Evolutionary conservation across 1,140 invertebrate genomes (phyloP).

Genomic region (Ips nitidus): DNA sequence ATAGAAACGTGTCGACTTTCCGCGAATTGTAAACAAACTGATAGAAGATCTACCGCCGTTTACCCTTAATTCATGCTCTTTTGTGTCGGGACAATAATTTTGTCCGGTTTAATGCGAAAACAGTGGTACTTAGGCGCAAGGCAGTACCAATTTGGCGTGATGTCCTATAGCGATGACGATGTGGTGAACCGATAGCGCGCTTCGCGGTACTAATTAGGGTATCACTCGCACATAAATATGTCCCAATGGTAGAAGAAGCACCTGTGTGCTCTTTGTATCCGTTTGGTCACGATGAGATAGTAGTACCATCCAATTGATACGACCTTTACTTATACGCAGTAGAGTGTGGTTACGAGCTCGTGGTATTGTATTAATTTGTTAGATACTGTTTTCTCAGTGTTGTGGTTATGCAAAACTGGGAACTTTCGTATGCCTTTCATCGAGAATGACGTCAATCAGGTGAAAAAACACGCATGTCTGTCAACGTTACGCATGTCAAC

Average conservation of each 20-base stretch:
- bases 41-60: conserved; percentile 30
- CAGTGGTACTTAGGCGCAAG: conserved; percentile 29
- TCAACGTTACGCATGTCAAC: no score
- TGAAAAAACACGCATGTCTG: no score
- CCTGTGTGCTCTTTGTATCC: conserved; percentile 29
- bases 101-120: conserved; percentile 29
- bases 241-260: conserved; percentile 19
- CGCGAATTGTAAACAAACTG: conserved; percentile 32
- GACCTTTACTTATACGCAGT: neutral
- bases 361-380: no score
- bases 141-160: conserved; percentile 36
- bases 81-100: conserved; percentile 28
- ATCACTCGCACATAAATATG: conserved; percentile 30
- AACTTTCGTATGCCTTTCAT: no score
- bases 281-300: conserved; percentile 21
- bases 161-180: conserved; percentile 33
- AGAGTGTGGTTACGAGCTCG: no score
- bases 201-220: conserved; percentile 36
- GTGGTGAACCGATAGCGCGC: conserved; percentile 15
- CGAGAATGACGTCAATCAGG: no score
- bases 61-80: conserved; percentile 24
- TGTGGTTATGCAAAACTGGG: no score
- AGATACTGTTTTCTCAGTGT: no score
- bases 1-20: conserved; percentile 27
- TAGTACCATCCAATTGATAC: conserved; percentile 5